A percentile compares a stretch with the other conserved stretches of the same genome.
Evolutionary conservation across 2,113 vertebrate genomes (phyloP).

Genomic region (Verasper variegatus): DNA sequence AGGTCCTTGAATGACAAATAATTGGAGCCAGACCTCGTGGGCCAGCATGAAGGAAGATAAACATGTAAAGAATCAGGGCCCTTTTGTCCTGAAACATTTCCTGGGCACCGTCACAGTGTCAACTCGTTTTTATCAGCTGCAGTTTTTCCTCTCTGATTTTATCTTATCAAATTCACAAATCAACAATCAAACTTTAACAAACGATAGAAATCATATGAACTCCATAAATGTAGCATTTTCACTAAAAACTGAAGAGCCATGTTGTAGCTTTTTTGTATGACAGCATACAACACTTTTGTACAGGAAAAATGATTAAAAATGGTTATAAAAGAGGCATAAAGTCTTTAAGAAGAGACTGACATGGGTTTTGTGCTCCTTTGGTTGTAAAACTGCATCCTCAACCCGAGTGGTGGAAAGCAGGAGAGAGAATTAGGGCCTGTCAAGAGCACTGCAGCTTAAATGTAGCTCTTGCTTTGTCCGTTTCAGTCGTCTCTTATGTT

Average conservation of each 20-base stretch:
- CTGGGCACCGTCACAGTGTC: slow-evolving; percentile 51
- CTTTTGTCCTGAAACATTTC: slow-evolving; percentile 29
- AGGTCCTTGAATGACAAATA: slow-evolving; percentile 21
- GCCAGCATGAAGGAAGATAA: not conserved
- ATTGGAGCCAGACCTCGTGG: slow-evolving; percentile 2
- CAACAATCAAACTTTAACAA: slow-evolving; percentile 6
- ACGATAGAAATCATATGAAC: slow-evolving; percentile 32
- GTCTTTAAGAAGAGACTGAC: slow-evolving; percentile 71
- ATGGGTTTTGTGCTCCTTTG: slow-evolving; percentile 80
- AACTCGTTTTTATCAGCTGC: slow-evolving; percentile 21
- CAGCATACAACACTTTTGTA: slow-evolving; percentile 53
- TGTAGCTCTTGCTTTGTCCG: slow-evolving; percentile 38
- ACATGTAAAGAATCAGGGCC: slow-evolving; percentile 16
- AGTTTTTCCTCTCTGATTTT: slow-evolving; percentile 5
- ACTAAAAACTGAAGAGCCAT: slow-evolving; percentile 4
- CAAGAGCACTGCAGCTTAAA: slow-evolving; percentile 44
- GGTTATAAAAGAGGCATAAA: slow-evolving; percentile 72
- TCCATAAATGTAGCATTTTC: slow-evolving; percentile 25
- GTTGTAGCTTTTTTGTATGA: slow-evolving; percentile 30
- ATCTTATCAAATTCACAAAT: slow-evolving; percentile 30
- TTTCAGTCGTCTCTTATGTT: slow-evolving; percentile 43
- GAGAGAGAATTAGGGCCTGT: slow-evolving; percentile 37
- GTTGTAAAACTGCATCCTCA: slow-evolving; percentile 69
- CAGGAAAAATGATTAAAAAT: slow-evolving; percentile 67
- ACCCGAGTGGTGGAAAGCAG: slow-evolving; percentile 37